phyloP scores from a whole-genome alignment of 2,888 invertebrate genomes.

The Oscheius sp. region DNA sequence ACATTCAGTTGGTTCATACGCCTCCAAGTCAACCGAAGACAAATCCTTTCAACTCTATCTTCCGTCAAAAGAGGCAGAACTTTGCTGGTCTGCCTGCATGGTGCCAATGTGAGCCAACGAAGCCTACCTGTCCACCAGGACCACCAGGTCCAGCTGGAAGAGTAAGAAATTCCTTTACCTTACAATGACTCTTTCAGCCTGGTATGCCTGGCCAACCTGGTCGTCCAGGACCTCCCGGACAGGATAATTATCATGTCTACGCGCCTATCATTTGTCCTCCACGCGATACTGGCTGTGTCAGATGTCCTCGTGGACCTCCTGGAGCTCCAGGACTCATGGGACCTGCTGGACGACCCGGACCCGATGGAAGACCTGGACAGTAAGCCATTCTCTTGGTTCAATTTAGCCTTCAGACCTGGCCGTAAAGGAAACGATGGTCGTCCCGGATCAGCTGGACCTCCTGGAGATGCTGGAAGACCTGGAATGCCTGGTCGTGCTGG shows the following conservation, averaged over 20 bases:
- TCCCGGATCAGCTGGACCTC: slow-evolving; percentile 53
- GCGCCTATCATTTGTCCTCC: slow-evolving; percentile 58
- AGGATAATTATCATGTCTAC: slow-evolving; percentile 52
- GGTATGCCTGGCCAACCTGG: slow-evolving; percentile 61
- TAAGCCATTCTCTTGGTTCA: too few species aligned
- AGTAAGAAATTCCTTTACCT: too few species aligned
- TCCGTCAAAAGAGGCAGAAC: slow-evolving; percentile 64
- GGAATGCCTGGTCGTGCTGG: slow-evolving; percentile 61
- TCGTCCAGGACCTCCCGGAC: slow-evolving; percentile 54
- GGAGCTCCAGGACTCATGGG: slow-evolving; percentile 59
- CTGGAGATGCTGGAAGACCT: slow-evolving; percentile 57
- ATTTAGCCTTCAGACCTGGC: too few species aligned
- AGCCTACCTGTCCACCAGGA: slow-evolving; percentile 61
- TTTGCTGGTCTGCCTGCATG: slow-evolving; percentile 64
- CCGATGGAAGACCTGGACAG: slow-evolving; percentile 59
- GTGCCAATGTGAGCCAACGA: slow-evolving; percentile 66
- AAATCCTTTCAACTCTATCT: slow-evolving; percentile 64
- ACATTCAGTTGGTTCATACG: slow-evolving; percentile 65
- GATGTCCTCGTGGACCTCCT: slow-evolving; percentile 65
- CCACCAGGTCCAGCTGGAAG: slow-evolving; percentile 59
- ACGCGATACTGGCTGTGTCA: slow-evolving; percentile 51
- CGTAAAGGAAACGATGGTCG: slow-evolving; percentile 51
- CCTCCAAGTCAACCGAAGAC: slow-evolving; percentile 63
- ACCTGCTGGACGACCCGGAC: slow-evolving; percentile 59
- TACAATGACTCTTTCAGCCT: too few species aligned